A percentile compares a stretch with the other conserved stretches of the same genome.
Evolutionary conservation across 2,113 vertebrate species (phyloP).

Genomic region (Buteo buteo): DNA sequence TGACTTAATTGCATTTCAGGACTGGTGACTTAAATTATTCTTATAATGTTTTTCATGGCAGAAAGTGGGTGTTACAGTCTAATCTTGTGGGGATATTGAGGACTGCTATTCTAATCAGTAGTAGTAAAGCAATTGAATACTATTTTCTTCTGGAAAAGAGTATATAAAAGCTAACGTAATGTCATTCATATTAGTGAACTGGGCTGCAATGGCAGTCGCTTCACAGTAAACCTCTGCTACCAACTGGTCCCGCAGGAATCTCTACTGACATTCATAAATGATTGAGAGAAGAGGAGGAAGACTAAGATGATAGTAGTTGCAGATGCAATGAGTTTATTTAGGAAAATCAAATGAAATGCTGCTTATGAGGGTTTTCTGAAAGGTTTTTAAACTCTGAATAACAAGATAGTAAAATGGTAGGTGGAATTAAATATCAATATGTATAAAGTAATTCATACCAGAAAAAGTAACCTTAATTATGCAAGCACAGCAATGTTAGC

Average conservation of each 20-base stretch:
- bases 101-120: neutral
- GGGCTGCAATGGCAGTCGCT: neutral
- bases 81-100: neutral
- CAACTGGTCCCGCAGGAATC: neutral
- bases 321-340: neutral
- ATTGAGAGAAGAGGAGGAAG: neutral
- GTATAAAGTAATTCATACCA: neutral
- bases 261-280: neutral
- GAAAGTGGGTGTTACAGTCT: neutral
- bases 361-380: neutral
- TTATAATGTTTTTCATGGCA: neutral
- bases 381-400: neutral
- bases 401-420: neutral
- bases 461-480: neutral
- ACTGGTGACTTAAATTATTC: neutral
- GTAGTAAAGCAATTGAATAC: neutral
- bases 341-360: neutral
- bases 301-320: neutral
- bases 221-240: neutral
- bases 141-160: neutral
- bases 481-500: neutral
- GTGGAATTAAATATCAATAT: neutral
- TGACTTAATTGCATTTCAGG: neutral
- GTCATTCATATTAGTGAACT: neutral
- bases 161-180: neutral